A percentile compares a stretch with the other conserved stretches of the same genome.
Conservation (phyloP, 2,797 vertebrate genomes). For the Loris lydekkerianus region DNA sequence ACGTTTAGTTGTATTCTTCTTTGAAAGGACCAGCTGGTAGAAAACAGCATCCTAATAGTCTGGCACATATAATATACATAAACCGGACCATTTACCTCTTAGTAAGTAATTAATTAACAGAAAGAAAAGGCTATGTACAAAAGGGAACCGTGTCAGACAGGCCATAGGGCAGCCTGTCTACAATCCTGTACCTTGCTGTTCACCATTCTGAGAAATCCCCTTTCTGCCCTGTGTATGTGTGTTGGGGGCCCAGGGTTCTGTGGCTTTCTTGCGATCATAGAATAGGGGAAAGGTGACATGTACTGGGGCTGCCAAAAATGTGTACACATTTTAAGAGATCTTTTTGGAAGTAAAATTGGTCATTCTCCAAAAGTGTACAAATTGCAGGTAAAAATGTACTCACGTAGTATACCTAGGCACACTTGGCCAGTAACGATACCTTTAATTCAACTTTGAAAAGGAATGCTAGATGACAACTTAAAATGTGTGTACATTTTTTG, state of each 20-base stretch:
- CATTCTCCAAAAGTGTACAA: too few species aligned
- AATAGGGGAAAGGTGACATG: background rate
- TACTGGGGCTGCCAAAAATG: too few species aligned
- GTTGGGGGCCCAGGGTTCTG: accelerated
- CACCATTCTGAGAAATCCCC: background rate
- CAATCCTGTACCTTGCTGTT: accelerated
- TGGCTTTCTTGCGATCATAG: background rate
- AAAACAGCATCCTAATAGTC: background rate
- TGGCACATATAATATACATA: background rate
- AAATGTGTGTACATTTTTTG: too few species aligned
- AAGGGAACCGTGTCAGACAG: background rate
- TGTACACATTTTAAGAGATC: too few species aligned
- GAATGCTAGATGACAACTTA: too few species aligned
- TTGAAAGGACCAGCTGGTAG: background rate
- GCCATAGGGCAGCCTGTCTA: background rate
- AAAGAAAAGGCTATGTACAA: background rate
- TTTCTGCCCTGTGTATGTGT: background rate
- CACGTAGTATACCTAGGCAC: too few species aligned
- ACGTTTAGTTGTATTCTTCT: background rate
- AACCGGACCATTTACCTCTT: background rate
- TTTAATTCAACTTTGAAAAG: too few species aligned
- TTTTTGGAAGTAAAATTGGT: too few species aligned
- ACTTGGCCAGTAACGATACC: too few species aligned
- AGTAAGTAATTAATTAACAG: background rate
- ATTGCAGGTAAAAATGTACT: too few species aligned